Evolutionary conservation across 1,140 invertebrate genomes (phyloP), one percentile per base, ranked within the genome.

Genomic region (Cheumatopsyche charites): DNA sequence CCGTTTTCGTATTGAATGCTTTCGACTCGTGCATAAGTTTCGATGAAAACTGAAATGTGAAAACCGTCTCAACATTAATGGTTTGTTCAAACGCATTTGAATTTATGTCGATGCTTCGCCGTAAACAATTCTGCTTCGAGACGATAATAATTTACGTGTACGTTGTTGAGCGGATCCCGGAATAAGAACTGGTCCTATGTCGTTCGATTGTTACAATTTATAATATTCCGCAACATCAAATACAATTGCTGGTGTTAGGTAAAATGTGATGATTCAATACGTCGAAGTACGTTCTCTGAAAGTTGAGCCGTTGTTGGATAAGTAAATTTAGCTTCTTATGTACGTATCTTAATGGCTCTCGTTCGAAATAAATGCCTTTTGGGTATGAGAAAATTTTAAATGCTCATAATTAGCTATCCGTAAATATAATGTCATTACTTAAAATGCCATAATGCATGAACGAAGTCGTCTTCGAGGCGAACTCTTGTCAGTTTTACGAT

Each of bases 91-190:
- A 72, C 71, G 29, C 71, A 52, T 25, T 36, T 49, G 67, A 67
- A 72, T 72, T 72, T 72, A 72, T 72, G 71, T 72, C 67, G 71
- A 72, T 72, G 71, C 25, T 41, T 62, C 55, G 71, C 65, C 61
- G 71, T 68, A 72, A 72, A 72, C 71, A 72, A 72, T 72, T 72
- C 71, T 62, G 13, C 26, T 42, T 55, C 71, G 36, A 52, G 65
- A 45, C 65, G 66, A 67, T 52, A 72, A 72, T 67, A 67, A 72
- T 72, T 67, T 72, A 63, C 65, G 47, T 17, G 70, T 25, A 65
- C 41, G 62, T 66, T 36, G 29, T 36, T 41, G n/a, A 43, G 41
- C 68, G 42, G 47, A 21, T 43, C 42, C 67, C 23, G 47, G 42
- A 45, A 23, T 68, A 21, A 25, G n/a, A 68, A 68, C 62, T 58